Percentiles rank a stretch among this genome's conserved stretches.
These are phyloP conservation scores for Glyphotaelius pellucidus DNA, from an alignment of 2,888 invertebrate species.

Conservation along the genomic window DNA sequence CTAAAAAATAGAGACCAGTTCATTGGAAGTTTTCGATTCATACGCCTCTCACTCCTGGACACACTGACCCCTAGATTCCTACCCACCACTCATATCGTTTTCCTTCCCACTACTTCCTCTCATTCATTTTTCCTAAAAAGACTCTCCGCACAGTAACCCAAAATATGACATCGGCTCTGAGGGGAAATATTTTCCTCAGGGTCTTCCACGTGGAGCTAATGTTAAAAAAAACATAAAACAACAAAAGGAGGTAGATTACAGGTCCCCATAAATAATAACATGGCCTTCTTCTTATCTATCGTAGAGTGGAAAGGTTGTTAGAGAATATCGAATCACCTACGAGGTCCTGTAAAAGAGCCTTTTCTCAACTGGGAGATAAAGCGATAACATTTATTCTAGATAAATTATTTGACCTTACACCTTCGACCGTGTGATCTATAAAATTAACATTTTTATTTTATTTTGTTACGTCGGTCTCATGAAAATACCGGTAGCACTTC, in stretches of 20 bases:
- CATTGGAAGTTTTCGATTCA: no score
- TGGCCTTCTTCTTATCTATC: neutral
- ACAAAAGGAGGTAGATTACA: neutral
- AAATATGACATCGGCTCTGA: no score
- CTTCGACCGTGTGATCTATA: neutral
- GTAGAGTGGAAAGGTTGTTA: neutral
- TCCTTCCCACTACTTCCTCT: no score
- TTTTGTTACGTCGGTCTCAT: neutral
- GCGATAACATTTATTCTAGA: neutral
- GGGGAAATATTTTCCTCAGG: no score
- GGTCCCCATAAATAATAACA: neutral
- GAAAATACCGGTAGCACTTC: neutral
- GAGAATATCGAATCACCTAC: neutral
- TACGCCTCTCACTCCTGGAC: no score
- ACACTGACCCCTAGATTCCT: no score
- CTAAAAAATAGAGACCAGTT: no score
- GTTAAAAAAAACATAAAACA: neutral
- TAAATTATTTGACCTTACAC: neutral
- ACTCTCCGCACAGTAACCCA: no score
- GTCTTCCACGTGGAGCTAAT: no score
- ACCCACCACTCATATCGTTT: no score
- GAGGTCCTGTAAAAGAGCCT: neutral
- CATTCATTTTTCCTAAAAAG: no score
- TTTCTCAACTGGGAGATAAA: neutral
- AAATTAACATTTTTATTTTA: neutral